A percentile compares a stretch with the other conserved stretches of the same genome.
phyloP scores from a whole-genome alignment of 2,888 invertebrate genomes.

The Andrena fulva region DNA sequence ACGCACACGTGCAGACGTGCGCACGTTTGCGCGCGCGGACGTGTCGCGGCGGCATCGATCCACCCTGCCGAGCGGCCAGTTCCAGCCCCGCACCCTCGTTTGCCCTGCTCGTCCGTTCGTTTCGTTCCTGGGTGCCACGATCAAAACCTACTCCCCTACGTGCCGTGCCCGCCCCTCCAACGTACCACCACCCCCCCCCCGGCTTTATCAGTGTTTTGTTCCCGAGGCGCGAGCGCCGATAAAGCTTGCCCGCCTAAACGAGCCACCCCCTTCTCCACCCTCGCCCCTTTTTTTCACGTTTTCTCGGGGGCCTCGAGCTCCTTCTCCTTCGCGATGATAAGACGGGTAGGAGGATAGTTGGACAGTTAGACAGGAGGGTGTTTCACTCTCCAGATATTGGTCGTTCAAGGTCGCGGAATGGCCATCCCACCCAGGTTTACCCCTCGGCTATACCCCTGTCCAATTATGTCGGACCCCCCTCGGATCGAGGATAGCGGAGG shows the following conservation, averaged over 20 bases:
- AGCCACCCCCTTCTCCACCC: not conserved
- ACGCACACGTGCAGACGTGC: slow-evolving; percentile 43
- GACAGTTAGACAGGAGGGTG: no score
- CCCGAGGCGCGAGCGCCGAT: slow-evolving; percentile 51
- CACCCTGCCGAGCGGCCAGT: slow-evolving; percentile 78
- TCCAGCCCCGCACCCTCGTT: slow-evolving; percentile 70
- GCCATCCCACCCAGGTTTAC: no score
- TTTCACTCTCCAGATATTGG: no score
- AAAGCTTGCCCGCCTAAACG: slow-evolving; percentile 34
- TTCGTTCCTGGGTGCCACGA: slow-evolving; percentile 60
- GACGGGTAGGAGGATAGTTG: no score
- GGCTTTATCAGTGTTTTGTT: slow-evolving; percentile 59
- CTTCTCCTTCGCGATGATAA: no score
- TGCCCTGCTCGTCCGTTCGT: slow-evolving; percentile 57
- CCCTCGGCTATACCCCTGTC: no score
- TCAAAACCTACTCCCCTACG: slow-evolving; percentile 43
- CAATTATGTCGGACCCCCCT: no score
- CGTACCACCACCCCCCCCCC: slow-evolving; percentile 7
- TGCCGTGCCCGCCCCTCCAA: slow-evolving; percentile 16
- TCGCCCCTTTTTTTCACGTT: not conserved
- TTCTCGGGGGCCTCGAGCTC: no score
- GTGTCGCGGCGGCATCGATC: slow-evolving; percentile 78
- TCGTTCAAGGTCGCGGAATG: no score
- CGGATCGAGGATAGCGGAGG: no score
- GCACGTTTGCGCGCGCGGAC: slow-evolving; percentile 13